A percentile compares a stretch with the other conserved stretches of the same genome.
Conservation (phyloP, 1,140 invertebrate species). For the Trichomalopsis sarcophagae region DNA sequence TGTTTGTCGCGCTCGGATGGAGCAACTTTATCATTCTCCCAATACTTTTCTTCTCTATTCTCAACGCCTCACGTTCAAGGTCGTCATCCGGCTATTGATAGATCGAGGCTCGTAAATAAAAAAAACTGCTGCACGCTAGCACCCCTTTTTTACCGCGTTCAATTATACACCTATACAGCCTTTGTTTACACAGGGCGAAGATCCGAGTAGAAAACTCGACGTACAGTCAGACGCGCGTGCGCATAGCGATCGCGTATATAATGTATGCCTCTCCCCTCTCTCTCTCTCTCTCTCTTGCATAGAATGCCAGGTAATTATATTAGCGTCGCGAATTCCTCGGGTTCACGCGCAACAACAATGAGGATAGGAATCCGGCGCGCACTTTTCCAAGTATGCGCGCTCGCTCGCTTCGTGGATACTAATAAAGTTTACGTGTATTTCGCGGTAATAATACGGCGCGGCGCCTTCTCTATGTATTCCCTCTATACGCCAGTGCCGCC, state of each 20-base stretch:
- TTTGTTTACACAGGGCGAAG: background rate
- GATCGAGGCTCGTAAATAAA: background rate
- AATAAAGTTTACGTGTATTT: constrained; percentile 64
- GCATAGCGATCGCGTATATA: background rate
- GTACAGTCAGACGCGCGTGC: background rate
- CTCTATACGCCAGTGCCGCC: background rate
- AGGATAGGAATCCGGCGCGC: constrained; percentile 4
- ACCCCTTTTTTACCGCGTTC: too few relatives aligned
- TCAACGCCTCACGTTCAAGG: background rate
- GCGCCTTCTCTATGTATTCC: constrained; percentile 11
- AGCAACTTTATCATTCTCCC: background rate
- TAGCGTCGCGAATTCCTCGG: background rate
- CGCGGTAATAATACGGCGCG: constrained; percentile 50
- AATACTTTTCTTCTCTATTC: background rate
- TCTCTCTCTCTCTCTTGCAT: too few relatives aligned
- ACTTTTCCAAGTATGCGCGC: constrained; percentile 46
- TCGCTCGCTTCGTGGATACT: constrained; percentile 54
- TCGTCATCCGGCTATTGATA: background rate
- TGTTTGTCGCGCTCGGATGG: background rate
- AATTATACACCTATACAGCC: too few relatives aligned
- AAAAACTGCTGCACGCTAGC: too few relatives aligned
- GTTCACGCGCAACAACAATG: background rate
- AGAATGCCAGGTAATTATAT: constrained; percentile 23
- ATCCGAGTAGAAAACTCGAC: background rate
- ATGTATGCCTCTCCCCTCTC: too few relatives aligned